phyloP scores from a whole-genome alignment of 2,113 vertebrate species.

The Steatornis caripensis region DNA sequence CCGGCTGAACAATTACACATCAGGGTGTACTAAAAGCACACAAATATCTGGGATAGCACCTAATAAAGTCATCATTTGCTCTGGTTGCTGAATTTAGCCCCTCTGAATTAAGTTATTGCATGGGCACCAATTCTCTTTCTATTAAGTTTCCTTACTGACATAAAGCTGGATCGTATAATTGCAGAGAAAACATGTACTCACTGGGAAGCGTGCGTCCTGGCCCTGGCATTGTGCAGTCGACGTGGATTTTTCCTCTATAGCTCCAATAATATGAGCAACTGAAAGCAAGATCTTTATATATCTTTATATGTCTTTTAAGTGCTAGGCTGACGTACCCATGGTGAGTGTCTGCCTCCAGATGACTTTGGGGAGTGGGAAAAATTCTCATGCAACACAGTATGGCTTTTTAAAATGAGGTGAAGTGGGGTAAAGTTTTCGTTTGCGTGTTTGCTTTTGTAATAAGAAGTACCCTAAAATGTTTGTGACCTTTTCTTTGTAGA shows the following conservation, averaged over 20 bases:
- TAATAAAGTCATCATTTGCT: neutral
- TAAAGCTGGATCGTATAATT: neutral
- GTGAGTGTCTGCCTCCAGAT: neutral
- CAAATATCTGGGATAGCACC: neutral
- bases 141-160: neutral
- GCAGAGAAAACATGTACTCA: neutral
- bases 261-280: neutral
- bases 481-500: neutral
- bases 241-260: neutral
- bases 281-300: neutral
- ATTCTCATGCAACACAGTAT: neutral
- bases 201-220: rapidly evolving
- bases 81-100: neutral
- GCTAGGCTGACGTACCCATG: neutral
- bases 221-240: neutral
- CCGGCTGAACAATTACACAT: neutral
- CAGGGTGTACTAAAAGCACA: neutral
- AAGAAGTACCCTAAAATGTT: neutral
- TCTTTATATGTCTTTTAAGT: neutral
- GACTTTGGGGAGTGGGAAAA: neutral
- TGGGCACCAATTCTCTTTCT: neutral
- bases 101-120: neutral
- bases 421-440: neutral
- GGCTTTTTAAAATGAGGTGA: neutral
- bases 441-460: neutral